Evolutionary conservation across 2,113 vertebrate species (phyloP).

Genomic region (Microtus oregoni): DNA sequence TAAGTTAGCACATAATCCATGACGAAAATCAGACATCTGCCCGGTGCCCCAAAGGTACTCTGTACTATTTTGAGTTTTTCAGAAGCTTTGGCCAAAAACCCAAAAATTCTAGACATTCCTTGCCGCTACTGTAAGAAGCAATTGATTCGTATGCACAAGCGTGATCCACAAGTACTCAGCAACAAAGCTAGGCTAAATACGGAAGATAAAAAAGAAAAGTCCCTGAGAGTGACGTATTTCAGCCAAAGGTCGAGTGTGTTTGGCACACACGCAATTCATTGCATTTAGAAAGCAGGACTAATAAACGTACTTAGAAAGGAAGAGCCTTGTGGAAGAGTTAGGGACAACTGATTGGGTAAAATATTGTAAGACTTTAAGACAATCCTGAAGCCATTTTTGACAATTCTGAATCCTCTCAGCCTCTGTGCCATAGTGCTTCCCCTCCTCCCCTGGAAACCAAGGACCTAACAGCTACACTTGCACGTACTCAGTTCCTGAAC

Average conservation of each 20-base stretch:
- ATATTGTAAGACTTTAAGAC: neutral
- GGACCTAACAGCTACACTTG: no score
- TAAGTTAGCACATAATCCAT: neutral
- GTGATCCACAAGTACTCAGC: neutral
- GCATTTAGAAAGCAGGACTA: constrained; percentile 8
- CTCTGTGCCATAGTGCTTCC: no score
- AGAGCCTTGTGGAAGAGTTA: neutral
- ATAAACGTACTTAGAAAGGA: constrained; percentile 20
- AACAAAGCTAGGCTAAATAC: constrained; percentile 18
- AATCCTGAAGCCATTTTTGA: no score
- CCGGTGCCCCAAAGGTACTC: neutral
- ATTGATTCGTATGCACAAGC: constrained; percentile 9
- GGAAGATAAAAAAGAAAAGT: neutral
- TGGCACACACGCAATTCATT: neutral
- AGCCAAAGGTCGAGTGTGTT: constrained; percentile 16
- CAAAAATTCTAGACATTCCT: neutral
- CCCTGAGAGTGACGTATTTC: constrained; percentile 2
- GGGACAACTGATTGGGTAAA: constrained; percentile 17
- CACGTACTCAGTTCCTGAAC: no score
- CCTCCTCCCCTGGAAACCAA: no score
- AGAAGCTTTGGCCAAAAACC: neutral
- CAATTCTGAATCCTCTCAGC: no score
- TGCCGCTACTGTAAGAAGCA: constrained; percentile 21
- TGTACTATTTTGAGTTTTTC: constrained; percentile 17
- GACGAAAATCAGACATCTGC: constrained; percentile 10